Evolutionary conservation across 2,888 invertebrate species (phyloP).

Genomic region (Cephus pygmeus): DNA sequence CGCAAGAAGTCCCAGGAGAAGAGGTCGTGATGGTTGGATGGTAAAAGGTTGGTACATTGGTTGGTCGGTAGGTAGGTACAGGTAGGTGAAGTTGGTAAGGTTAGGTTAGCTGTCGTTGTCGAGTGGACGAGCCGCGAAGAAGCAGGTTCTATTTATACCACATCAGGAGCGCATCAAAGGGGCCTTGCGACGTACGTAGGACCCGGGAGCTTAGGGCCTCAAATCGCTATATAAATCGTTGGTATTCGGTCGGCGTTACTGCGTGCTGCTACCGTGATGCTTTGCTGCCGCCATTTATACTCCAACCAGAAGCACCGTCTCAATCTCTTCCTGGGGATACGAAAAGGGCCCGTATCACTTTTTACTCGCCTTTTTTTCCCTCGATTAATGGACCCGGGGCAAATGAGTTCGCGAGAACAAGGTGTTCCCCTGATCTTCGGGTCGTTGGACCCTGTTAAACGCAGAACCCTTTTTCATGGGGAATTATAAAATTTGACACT

Average conservation of each 20-base stretch:
- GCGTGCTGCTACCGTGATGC: not conserved
- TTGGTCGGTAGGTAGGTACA: not conserved
- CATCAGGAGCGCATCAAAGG: constrained; percentile 22
- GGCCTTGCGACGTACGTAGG: not conserved
- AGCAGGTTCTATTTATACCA: constrained; percentile 30
- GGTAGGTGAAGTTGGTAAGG: not conserved
- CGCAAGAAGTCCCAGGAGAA: constrained; percentile 19
- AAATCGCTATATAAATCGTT: constrained; percentile 32
- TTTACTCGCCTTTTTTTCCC: not conserved
- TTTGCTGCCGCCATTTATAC: not conserved
- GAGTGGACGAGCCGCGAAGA: constrained; percentile 10
- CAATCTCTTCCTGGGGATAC: not conserved
- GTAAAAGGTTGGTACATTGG: not conserved
- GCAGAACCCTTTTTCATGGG: not conserved
- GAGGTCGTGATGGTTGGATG: not conserved
- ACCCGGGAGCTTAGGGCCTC: constrained; percentile 1
- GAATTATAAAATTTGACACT: not conserved
- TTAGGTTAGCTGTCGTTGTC: constrained; percentile 3
- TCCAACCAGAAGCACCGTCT: not conserved
- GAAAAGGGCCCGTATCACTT: not conserved
- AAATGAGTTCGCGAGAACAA: constrained; percentile 1
- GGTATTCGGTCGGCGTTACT: constrained; percentile 25
- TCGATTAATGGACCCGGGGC: not conserved
- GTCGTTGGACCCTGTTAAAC: not conserved
- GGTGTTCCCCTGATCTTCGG: not conserved